A percentile compares a stretch with the other conserved stretches of the same genome.
Conservation (phyloP, 2,888 invertebrate species). For the Ormyrus nitidulus region DNA sequence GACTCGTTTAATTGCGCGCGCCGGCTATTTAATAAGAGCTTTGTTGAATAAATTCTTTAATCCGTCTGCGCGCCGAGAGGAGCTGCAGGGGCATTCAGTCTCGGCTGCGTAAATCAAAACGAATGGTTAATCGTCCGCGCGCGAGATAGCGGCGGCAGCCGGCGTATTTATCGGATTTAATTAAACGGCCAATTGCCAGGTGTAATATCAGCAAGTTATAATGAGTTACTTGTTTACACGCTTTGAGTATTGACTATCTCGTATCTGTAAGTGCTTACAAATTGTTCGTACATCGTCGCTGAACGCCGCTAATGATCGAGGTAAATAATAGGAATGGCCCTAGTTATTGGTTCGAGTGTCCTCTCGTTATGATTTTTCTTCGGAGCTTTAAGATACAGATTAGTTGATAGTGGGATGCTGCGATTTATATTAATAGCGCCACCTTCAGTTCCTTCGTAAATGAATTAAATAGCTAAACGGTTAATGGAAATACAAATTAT, state of each 20-base stretch:
- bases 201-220: slow-evolving; percentile 35
- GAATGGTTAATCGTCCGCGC: slow-evolving; percentile 12
- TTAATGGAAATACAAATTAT: too few relatives aligned
- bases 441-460: too few relatives aligned
- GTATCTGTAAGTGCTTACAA: not conserved
- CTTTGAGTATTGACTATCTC: slow-evolving; percentile 36
- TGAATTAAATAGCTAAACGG: too few relatives aligned
- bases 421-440: too few relatives aligned
- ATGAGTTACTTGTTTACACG: slow-evolving; percentile 46
- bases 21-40: slow-evolving; percentile 26
- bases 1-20: too few relatives aligned
- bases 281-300: not conserved
- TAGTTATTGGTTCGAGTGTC: too few relatives aligned
- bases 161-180: slow-evolving; percentile 46
- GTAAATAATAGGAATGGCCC: too few relatives aligned
- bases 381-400: too few relatives aligned
- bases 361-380: too few relatives aligned
- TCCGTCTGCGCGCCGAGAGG: too few relatives aligned
- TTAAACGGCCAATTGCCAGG: slow-evolving; percentile 32
- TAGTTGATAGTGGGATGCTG: too few relatives aligned
- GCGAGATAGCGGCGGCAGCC: not conserved
- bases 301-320: too few relatives aligned
- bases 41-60: slow-evolving; percentile 28
- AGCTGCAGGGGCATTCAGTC: slow-evolving; percentile 6
- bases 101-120: slow-evolving; percentile 22